These are phyloP conservation scores for Watsonalla cultraria DNA, from an alignment of 2,888 invertebrate genomes.

Conservation along the genomic window DNA sequence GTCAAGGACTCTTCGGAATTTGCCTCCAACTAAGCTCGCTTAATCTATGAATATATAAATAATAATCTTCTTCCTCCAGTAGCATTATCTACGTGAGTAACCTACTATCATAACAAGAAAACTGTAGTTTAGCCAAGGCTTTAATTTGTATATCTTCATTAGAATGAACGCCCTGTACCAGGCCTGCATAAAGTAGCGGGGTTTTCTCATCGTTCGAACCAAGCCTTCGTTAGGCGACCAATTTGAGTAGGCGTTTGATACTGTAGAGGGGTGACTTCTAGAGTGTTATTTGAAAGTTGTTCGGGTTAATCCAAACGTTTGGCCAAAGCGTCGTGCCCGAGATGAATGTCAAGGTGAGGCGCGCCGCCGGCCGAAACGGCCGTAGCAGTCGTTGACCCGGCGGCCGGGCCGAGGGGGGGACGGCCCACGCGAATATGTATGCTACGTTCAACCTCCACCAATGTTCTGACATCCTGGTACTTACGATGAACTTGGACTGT, in stretches of 20 bases:
- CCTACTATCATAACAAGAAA: conserved; percentile 13
- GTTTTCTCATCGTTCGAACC: conserved; percentile 18
- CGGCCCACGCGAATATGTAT: conserved; percentile 74
- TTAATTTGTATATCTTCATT: conserved; percentile 38
- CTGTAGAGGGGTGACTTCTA: conserved; percentile 28
- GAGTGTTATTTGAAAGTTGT: conserved; percentile 44
- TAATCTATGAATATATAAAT: conserved; percentile 13
- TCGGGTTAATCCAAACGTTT: conserved; percentile 67
- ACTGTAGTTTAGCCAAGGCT: conserved; percentile 12
- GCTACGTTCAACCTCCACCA: conserved; percentile 63
- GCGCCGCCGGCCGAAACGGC: conserved; percentile 74
- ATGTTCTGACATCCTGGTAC: conserved; percentile 64
- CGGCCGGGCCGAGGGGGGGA: conserved; percentile 45
- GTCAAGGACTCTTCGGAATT: neutral
- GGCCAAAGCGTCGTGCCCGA: conserved; percentile 67
- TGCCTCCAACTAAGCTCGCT: conserved; percentile 1
- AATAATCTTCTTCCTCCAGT: no score
- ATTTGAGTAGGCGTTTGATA: conserved; percentile 30
- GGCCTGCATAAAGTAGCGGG: conserved; percentile 34
- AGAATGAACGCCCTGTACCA: conserved; percentile 28
- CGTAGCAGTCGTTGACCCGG: conserved; percentile 69
- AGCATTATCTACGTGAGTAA: no score
- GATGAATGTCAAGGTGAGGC: conserved; percentile 79
- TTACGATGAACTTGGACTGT: conserved; percentile 38
- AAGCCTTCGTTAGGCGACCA: conserved; percentile 24